Evolutionary conservation across 2,797 vertebrate species (phyloP), one percentile per base, ranked within the genome.

Genomic region (Tamandua tetradactyla): DNA sequence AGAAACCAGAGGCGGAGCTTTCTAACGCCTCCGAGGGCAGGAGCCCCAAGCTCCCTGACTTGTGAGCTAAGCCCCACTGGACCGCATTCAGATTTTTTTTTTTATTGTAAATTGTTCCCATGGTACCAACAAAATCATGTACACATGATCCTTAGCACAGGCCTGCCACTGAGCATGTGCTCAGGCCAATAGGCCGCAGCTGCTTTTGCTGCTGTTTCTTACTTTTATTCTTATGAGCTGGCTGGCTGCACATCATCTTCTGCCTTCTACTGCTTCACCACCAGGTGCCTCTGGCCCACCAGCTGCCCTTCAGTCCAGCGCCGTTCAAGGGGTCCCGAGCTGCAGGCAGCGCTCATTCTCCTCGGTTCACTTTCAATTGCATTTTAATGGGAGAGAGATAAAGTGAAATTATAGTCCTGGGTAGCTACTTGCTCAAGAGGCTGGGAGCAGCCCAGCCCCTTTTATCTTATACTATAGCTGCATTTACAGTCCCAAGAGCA

Each of bases 331-430:
- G 80, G 30, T 68, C 22, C 22, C 3, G 76, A 35, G 47, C 47
- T 12, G 13, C 32, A 18, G 71, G 84, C 47, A 68, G 71, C 61
- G 87, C 49, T 68, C 87, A 4, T 92, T 95, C 85, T 93, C 74
- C 74, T 83, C 5, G 4, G 81, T 76, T 95, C 94, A 80, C 91
- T 91, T 91, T 91, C 92, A 92, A 87, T 89, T 69, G 94, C 61
- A 79, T 91, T 96, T 94, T 96, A 95, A 95, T 94, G 94, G 94
- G 91, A 71, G 57, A 69, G 78, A 92, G 94, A 95, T 87, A 64
- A 94, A 96, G 78, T 87, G 91, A 55, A 95, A 96, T 96, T 83
- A 90, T 30, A 87, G 94, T 79, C 88, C 20, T 62, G 83, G 79
- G 92, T 79, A 68, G 59, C 79, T n/a, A 81, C 93, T 90, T 75